These are phyloP conservation scores for Seladonia tumulorum DNA, from an alignment of 2,888 invertebrate genomes.

Conservation along the genomic window DNA sequence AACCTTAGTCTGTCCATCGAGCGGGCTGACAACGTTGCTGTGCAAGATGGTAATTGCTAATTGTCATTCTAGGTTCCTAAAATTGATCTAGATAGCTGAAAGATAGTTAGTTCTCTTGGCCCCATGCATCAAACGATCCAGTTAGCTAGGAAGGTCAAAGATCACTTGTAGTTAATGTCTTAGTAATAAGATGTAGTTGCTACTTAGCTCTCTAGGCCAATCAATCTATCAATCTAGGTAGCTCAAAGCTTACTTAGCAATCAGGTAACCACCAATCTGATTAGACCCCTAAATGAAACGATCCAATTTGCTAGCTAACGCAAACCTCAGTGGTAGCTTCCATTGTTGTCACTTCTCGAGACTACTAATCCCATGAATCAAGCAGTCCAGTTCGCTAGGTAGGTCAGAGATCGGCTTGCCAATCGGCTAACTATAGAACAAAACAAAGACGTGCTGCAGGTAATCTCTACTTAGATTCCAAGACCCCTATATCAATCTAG, in stretches of 20 bases:
- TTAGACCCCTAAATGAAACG: too few relatives aligned
- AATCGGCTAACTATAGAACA: background rate
- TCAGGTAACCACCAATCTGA: background rate
- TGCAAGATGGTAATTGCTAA: constrained; percentile 79
- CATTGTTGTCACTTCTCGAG: too few relatives aligned
- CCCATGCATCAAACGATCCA: too few relatives aligned
- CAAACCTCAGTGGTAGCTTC: too few relatives aligned
- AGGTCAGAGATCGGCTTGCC: background rate
- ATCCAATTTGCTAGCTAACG: too few relatives aligned
- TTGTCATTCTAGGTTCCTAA: background rate
- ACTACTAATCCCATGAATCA: background rate
- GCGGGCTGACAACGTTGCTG: constrained; percentile 85
- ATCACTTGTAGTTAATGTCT: too few relatives aligned
- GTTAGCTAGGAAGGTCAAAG: too few relatives aligned
- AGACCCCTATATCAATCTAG: background rate
- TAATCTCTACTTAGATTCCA: background rate
- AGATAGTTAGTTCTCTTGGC: background rate
- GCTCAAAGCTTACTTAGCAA: background rate
- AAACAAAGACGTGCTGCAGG: background rate
- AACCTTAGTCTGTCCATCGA: constrained; percentile 90
- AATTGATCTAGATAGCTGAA: background rate
- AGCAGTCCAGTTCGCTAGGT: background rate
- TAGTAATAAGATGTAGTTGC: too few relatives aligned
- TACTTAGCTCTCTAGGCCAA: too few relatives aligned
- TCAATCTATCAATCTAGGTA: too few relatives aligned